Conservation (phyloP, 2,888 invertebrate species). For the Parasteatoda lunata region DNA sequence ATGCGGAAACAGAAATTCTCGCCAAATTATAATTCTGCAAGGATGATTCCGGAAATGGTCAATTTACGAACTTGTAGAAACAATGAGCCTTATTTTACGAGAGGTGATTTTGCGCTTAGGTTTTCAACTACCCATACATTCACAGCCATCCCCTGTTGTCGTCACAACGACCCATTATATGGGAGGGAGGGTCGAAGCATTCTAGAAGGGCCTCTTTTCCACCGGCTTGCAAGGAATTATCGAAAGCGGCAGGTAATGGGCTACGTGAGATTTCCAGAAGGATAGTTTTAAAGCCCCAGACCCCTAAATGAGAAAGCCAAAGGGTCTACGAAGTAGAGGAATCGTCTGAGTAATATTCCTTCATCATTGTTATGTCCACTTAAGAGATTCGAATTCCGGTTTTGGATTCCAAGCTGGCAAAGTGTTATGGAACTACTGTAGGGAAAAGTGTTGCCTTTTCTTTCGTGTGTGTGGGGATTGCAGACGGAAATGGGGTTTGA, state of each 20-base stretch:
- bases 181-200: too few species aligned
- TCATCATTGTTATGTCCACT: not conserved
- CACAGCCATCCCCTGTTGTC: not conserved
- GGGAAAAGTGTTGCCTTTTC: too few species aligned
- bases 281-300: not conserved
- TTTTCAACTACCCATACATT: not conserved
- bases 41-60: constrained; percentile 1
- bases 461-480: too few species aligned
- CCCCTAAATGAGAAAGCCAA: not conserved
- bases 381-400: too few species aligned
- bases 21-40: not conserved
- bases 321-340: not conserved
- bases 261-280: not conserved
- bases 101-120: not conserved
- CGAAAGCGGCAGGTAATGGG: not conserved
- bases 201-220: too few species aligned
- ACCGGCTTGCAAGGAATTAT: not conserved
- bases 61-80: not conserved
- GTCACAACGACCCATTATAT: not conserved
- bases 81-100: constrained; percentile 5
- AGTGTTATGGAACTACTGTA: too few species aligned
- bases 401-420: too few species aligned
- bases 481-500: too few species aligned
- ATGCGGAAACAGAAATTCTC: not conserved
- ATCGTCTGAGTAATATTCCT: not conserved